phyloP scores from a whole-genome alignment of 2,113 vertebrate genomes.

The Mormyrus iriodes region DNA sequence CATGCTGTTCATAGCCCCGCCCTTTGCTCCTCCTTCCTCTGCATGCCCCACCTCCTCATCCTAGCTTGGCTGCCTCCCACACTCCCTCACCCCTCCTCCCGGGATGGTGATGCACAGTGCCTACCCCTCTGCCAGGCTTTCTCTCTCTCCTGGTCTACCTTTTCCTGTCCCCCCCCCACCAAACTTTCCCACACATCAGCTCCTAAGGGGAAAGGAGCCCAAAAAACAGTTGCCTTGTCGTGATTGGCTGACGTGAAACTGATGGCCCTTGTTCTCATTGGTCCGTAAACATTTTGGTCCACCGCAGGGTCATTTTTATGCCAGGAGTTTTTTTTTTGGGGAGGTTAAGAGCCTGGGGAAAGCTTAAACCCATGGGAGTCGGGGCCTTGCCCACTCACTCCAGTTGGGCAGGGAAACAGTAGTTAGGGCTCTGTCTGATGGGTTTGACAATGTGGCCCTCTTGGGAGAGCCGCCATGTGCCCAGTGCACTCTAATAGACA shows the following conservation, averaged over 20 bases:
- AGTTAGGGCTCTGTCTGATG: background rate
- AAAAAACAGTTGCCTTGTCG: background rate
- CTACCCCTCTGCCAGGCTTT: background rate
- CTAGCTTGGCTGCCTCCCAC: background rate
- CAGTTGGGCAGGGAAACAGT: background rate
- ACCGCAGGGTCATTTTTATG: background rate
- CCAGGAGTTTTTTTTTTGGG: background rate
- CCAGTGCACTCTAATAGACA: background rate
- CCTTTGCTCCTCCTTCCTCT: conserved; percentile 7
- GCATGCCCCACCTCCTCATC: background rate
- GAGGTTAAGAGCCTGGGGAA: background rate
- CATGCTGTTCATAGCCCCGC: background rate
- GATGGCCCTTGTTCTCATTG: background rate
- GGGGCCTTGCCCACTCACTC: background rate
- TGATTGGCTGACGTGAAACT: background rate
- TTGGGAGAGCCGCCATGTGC: background rate
- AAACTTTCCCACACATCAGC: background rate
- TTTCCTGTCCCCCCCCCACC: background rate
- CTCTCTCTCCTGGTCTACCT: background rate
- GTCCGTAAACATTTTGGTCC: background rate
- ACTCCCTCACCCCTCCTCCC: background rate
- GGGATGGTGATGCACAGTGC: background rate
- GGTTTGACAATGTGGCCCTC: background rate
- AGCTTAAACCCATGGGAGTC: background rate
- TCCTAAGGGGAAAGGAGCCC: background rate